A percentile compares a stretch with the other conserved stretches of the same genome.
Conservation (phyloP, 1,140 invertebrate genomes). For the Eubasilissa regina region DNA sequence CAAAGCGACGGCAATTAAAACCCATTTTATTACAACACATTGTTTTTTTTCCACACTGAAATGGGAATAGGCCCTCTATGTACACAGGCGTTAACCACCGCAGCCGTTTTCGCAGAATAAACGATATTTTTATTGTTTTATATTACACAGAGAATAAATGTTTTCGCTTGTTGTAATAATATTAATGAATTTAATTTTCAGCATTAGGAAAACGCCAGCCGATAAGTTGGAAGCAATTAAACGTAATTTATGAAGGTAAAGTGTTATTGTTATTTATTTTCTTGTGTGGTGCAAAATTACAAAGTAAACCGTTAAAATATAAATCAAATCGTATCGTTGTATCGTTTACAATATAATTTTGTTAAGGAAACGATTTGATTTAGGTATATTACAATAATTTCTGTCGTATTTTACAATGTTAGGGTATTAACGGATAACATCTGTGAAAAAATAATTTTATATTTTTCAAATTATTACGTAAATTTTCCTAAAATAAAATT, state of each 20-base stretch:
- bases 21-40: too few species aligned
- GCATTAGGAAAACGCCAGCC: slow-evolving; percentile 16
- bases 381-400: too few species aligned
- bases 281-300: slow-evolving; percentile 38
- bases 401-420: too few species aligned
- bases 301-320: slow-evolving; percentile 29
- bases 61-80: too few species aligned
- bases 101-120: background rate
- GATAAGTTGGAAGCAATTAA: slow-evolving; percentile 41
- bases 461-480: too few species aligned
- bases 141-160: slow-evolving; percentile 24
- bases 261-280: slow-evolving; percentile 35
- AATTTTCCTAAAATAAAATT: too few species aligned
- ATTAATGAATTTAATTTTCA: slow-evolving; percentile 38
- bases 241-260: slow-evolving; percentile 37
- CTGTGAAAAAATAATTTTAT: too few species aligned
- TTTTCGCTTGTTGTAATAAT: slow-evolving; percentile 20
- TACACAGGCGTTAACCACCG: background rate
- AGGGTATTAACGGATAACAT: too few species aligned
- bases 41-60: too few species aligned
- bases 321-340: slow-evolving; percentile 32
- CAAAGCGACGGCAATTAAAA: too few species aligned
- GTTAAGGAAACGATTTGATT: too few species aligned
- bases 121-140: slow-evolving; percentile 21
- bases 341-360: background rate